Base-by-base conservation (phyloP, 2,888 invertebrate genomes). In the Eremobia ochroleuca region DNA sequence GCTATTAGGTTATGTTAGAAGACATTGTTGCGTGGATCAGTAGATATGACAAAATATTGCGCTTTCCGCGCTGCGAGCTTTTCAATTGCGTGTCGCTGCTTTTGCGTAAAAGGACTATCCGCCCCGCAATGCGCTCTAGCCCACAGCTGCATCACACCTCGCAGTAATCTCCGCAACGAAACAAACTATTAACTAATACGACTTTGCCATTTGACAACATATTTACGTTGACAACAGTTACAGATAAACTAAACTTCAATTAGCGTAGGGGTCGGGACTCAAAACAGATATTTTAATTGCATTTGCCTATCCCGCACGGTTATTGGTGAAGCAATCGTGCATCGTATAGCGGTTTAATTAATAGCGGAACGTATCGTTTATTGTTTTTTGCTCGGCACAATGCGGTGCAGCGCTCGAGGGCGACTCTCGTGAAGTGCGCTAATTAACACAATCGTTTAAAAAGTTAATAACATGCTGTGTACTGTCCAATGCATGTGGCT, bases 401-500 rank as follows among this genome's bases (percentile, higher is more conserved):
- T 82, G 75, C 86, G 87, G 89, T 89, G 89, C 90, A 89, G 86
- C 89, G 94, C 94, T 91, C 93, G 92, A 92, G 94, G 94, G 93
- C 90, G 81, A 89, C 88, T 92, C 92, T 92, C 89, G 92, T 90
- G 92, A 91, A 93, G 91, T 93, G 90, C 93, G 93, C 95, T 96
- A 96, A 96, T 96, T 96, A 96, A 96, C 94, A 92, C 95, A 94
- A 96, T 95, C 95, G 94, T 94, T 96, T 95, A 94, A 95, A 96
- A 96, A 95, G 91, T 93, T 96, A 95, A 96, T 96, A 96, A 94
- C 95, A 93, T 92, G 93, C 93, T 90, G 90, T 88, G 91, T 87
- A 92, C 93, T 94, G 96, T 96, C 95, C 91, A 92, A 90, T 86
- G 94, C 96, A 96, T 90, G 89, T 94, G 95, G 95, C 90, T 88